Evolutionary conservation across 2,113 vertebrate species (phyloP).

Genomic region (Danionella cerebrum): DNA sequence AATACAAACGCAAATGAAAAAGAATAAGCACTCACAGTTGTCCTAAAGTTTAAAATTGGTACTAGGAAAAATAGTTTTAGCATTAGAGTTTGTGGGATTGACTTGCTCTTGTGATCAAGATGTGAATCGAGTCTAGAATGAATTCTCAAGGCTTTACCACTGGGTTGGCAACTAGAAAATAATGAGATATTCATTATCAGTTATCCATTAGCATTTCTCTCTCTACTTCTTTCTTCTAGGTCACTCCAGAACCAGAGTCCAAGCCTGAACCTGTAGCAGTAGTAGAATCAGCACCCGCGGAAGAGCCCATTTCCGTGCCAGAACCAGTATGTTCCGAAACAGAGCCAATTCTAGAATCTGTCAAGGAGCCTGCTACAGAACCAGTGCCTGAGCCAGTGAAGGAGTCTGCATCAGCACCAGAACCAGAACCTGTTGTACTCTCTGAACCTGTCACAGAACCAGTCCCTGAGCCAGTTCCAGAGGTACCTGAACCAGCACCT

Average conservation of each 20-base stretch:
- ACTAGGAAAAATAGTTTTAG: too few species aligned
- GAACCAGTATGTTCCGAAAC: background rate
- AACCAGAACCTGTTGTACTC: background rate
- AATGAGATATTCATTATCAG: too few species aligned
- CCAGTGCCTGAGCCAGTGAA: background rate
- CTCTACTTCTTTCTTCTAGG: background rate
- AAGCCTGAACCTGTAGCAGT: background rate
- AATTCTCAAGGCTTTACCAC: too few species aligned
- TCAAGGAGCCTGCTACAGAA: background rate
- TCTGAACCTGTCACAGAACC: background rate
- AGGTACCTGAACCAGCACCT: background rate
- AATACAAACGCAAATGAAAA: too few species aligned
- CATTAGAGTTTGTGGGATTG: too few species aligned
- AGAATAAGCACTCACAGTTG: too few species aligned
- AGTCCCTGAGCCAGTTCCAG: constrained; percentile 5
- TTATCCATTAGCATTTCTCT: too few species aligned
- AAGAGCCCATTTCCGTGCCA: background rate
- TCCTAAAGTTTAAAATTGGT: too few species aligned
- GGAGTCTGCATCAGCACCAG: background rate
- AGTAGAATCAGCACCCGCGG: background rate
- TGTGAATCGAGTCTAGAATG: too few species aligned
- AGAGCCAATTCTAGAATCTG: background rate
- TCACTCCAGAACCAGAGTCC: constrained; percentile 21
- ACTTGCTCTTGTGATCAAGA: too few species aligned
- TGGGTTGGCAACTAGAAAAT: too few species aligned